phyloP scores from a whole-genome alignment of 2,113 vertebrate species.

The Phalacrocorax brasilianus region DNA sequence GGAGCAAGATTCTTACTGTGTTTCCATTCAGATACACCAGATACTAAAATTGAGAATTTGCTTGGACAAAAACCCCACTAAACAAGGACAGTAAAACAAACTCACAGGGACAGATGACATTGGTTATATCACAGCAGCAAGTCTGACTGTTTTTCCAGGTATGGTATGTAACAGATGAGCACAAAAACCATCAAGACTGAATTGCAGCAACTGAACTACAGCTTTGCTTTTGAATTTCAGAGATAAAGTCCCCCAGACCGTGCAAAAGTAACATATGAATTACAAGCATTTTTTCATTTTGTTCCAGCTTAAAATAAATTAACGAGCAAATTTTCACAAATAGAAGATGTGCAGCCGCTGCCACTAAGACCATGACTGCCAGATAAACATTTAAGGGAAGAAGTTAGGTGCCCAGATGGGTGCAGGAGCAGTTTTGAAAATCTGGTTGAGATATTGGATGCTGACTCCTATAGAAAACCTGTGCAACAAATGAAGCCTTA shows the following conservation, averaged over 20 bases:
- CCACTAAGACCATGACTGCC: too few species aligned
- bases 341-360: background rate
- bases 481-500: background rate
- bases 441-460: background rate
- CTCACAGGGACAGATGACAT: background rate
- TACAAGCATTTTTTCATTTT: background rate
- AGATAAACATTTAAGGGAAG: background rate
- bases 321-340: background rate
- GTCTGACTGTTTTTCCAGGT: background rate
- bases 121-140: background rate
- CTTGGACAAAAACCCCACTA: background rate
- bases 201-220: background rate
- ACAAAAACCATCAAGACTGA: background rate
- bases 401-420: background rate
- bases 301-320: background rate
- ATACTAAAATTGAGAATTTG: background rate
- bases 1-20: background rate
- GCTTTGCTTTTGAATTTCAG: background rate
- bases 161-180: background rate
- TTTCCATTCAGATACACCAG: background rate
- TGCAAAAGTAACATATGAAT: background rate
- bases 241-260: background rate
- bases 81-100: background rate
- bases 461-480: background rate
- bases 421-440: background rate